Conservation (phyloP, 2,797 vertebrate species). For the Bradypodion ventrale region DNA sequence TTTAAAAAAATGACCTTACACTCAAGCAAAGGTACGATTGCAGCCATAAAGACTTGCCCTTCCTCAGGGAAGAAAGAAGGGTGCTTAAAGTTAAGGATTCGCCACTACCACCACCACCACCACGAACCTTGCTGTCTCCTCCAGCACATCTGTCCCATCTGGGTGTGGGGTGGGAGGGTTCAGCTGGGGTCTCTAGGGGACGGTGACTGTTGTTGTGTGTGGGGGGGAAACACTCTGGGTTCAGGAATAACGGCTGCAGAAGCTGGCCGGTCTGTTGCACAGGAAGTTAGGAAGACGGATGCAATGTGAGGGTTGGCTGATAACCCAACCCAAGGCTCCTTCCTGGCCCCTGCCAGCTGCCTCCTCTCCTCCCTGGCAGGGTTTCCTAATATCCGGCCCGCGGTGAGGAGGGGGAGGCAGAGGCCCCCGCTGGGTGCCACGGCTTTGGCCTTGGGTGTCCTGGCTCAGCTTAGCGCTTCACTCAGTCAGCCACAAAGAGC, state of each 20-base stretch:
- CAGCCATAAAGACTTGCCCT: not conserved
- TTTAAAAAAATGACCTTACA: not conserved
- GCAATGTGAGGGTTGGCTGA: constrained; percentile 36
- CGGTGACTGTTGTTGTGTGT: constrained; percentile 13
- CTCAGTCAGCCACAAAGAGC: not conserved
- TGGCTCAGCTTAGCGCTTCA: no score
- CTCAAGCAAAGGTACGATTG: no score
- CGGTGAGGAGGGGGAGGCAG: not conserved
- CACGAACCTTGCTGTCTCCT: no score
- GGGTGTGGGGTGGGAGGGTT: constrained; percentile 42
- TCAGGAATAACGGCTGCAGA: constrained; percentile 31
- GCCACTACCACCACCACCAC: no score
- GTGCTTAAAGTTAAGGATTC: no score
- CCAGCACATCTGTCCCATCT: not conserved
- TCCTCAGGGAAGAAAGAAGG: no score
- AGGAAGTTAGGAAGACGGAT: constrained; percentile 42
- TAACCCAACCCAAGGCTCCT: constrained; percentile 24
- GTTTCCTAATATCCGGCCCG: constrained; percentile 35
- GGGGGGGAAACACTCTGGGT: constrained; percentile 13
- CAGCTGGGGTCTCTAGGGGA: constrained; percentile 24
- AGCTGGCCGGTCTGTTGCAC: constrained; percentile 22
- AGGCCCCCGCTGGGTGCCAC: constrained; percentile 6
- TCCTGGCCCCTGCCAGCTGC: constrained; percentile 33
- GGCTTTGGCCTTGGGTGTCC: not conserved
- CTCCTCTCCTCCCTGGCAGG: not conserved